Evolutionary conservation across 2,113 vertebrate species (phyloP).

Genomic region (Alligator mississippiensis): DNA sequence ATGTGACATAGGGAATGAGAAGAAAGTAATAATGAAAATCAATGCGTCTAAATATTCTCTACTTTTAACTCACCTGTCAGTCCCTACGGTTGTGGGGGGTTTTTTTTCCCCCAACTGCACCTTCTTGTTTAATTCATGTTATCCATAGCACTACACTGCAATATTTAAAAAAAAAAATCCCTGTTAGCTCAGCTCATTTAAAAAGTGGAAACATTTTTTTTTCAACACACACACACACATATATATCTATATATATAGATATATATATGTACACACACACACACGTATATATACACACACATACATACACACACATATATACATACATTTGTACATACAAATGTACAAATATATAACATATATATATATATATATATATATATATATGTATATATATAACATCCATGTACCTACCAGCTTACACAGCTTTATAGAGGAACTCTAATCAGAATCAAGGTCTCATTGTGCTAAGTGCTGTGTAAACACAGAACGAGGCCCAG

Average conservation of each 20-base stretch:
- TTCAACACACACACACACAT: fast-evolving
- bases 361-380: not conserved
- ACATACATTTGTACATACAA: no score
- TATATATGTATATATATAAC: not conserved
- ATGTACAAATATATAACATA: not conserved
- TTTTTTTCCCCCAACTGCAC: not conserved
- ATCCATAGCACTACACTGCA: not conserved
- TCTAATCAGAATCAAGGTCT: not conserved
- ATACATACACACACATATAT: not conserved
- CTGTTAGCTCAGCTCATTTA: not conserved
- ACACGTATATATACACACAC: not conserved
- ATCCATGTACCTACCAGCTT: not conserved
- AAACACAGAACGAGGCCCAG: not conserved
- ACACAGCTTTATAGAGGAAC: not conserved
- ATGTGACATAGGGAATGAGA: conserved; percentile 79
- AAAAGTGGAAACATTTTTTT: not conserved
- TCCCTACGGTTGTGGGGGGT: not conserved
- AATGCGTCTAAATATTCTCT: conserved; percentile 77
- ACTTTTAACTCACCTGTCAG: conserved; percentile 70
- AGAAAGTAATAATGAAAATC: conserved; percentile 80
- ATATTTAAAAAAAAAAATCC: not conserved
- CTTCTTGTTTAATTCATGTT: not conserved
- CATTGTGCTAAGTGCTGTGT: not conserved
- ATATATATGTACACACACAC: fast-evolving
- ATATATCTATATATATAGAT: fast-evolving